Percentiles rank a stretch among this genome's conserved stretches.
Evolutionary conservation across 2,113 vertebrate species (phyloP).

Genomic region (Syngnathus floridae): DNA sequence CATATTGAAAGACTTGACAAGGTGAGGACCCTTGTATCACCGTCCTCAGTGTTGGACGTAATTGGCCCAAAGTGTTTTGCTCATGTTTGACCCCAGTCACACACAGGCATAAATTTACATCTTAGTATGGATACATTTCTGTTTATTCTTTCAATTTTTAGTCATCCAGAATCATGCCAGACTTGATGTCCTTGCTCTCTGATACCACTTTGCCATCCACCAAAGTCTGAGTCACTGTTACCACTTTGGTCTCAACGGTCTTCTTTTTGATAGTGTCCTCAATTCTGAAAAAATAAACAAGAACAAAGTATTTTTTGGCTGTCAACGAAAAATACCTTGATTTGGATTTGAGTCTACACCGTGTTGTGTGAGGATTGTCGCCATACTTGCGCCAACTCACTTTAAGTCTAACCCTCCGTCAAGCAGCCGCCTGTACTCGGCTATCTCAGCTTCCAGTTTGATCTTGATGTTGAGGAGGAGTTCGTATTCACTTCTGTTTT

Average conservation of each 20-base stretch:
- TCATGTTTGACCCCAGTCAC: background rate
- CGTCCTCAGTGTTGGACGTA: background rate
- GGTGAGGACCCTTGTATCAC: background rate
- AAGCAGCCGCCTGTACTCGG: constrained; percentile 85
- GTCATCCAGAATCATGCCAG: background rate
- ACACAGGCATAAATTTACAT: background rate
- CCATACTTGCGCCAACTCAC: constrained; percentile 59
- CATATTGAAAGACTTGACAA: background rate
- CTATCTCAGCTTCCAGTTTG: constrained; percentile 88
- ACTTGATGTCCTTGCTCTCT: constrained; percentile 46
- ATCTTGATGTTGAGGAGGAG: constrained; percentile 84
- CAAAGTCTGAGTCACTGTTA: constrained; percentile 56
- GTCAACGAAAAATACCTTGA: background rate
- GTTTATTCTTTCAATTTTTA: constrained; percentile 2
- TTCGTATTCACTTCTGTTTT: constrained; percentile 73
- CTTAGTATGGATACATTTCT: constrained; percentile 21
- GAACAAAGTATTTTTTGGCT: background rate
- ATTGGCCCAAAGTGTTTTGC: no score
- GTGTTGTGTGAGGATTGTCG: constrained; percentile 29
- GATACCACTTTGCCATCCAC: constrained; percentile 61
- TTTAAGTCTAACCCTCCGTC: constrained; percentile 65
- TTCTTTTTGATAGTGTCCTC: constrained; percentile 29
- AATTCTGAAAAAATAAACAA: constrained; percentile 31
- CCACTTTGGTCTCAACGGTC: constrained; percentile 40
- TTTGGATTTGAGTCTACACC: constrained; percentile 30